Conservation (phyloP, 2,113 vertebrate species). For the Bostrychus sinensis region DNA sequence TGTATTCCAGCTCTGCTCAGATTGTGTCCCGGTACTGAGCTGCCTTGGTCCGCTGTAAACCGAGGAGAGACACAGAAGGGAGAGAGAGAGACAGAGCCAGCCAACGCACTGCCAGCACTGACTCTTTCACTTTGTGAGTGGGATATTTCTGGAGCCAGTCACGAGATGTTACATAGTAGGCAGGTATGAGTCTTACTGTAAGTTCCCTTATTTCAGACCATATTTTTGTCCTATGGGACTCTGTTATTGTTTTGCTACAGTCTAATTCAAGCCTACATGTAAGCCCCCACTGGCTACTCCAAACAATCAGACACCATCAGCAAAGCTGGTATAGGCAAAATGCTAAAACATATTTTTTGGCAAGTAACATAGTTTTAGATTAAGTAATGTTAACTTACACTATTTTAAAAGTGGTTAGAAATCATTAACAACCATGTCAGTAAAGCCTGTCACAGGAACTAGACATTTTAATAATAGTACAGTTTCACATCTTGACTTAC, state of each 20-base stretch:
- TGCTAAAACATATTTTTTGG: too few species aligned
- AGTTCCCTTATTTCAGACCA: neutral
- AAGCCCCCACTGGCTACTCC: too few species aligned
- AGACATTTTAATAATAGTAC: too few species aligned
- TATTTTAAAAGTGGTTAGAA: too few species aligned
- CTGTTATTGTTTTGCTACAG: neutral
- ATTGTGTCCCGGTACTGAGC: slow-evolving; percentile 5
- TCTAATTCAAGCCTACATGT: neutral
- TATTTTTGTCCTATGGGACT: neutral
- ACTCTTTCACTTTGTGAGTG: neutral
- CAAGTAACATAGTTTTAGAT: too few species aligned
- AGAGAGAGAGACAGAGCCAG: slow-evolving; percentile 2
- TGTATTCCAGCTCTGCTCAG: slow-evolving; percentile 36
- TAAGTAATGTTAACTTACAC: too few species aligned
- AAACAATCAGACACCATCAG: too few species aligned
- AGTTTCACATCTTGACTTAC: too few species aligned
- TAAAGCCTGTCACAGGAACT: too few species aligned
- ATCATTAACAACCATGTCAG: too few species aligned
- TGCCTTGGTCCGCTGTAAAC: neutral
- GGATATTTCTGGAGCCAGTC: neutral
- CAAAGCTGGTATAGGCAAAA: too few species aligned
- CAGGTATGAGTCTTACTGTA: neutral
- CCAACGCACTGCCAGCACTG: neutral
- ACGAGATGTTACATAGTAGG: neutral
- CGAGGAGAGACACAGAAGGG: neutral